Percentiles rank a stretch among this genome's conserved stretches.
Evolutionary conservation across 2,113 vertebrate genomes (phyloP).

Genomic region (Peromyscus polionotus): DNA sequence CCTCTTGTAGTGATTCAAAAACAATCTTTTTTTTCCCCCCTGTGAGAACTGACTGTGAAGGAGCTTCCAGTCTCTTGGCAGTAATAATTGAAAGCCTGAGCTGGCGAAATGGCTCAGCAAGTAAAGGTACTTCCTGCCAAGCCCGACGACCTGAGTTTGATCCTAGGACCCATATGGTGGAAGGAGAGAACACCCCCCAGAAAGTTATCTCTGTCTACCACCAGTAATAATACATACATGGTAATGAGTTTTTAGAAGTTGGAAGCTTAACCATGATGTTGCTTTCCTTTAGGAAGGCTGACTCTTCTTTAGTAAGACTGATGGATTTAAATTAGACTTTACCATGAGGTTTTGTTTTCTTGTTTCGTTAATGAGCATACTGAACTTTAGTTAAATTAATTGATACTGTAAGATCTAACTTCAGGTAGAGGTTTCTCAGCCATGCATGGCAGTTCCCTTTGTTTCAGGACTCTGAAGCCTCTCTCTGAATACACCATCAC

Average conservation of each 20-base stretch:
- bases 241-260: background rate
- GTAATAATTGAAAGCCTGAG: background rate
- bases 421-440: background rate
- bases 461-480: background rate
- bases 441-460: background rate
- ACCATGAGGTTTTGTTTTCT: background rate
- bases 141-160: background rate
- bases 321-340: conserved; percentile 32
- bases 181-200: background rate
- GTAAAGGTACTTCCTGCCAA: background rate
- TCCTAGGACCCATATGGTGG: background rate
- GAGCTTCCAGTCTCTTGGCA: background rate
- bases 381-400: conserved; percentile 11
- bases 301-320: background rate
- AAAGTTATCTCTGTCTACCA: background rate
- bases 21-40: background rate
- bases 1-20: conserved; percentile 5
- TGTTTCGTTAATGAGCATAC: background rate
- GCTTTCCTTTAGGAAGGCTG: background rate
- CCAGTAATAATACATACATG: background rate
- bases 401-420: background rate
- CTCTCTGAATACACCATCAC: background rate
- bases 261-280: background rate
- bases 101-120: background rate
- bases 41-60: background rate